phyloP scores from a whole-genome alignment of 2,888 invertebrate genomes.

The Agapostemon virescens region DNA sequence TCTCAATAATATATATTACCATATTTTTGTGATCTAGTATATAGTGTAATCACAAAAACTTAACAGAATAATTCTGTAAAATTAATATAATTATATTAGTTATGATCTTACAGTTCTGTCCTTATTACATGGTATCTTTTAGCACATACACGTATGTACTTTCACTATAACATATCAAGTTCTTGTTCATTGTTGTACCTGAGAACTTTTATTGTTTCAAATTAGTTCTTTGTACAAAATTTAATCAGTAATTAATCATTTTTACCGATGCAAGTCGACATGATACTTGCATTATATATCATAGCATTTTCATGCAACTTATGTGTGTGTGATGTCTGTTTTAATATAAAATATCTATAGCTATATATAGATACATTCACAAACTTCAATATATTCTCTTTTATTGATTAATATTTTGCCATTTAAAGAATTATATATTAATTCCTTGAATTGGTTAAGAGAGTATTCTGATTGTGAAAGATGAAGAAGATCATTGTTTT shows the following conservation, averaged over 20 bases:
- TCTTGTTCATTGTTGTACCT: conserved; percentile 3
- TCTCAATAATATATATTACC: conserved; percentile 2
- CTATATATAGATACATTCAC: neutral
- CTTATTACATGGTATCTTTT: conserved; percentile 2
- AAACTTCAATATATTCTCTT: conserved; percentile 2
- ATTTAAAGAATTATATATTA: neutral
- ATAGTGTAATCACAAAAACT: conserved; percentile 22
- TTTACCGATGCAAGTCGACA: neutral
- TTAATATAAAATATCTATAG: conserved; percentile 4
- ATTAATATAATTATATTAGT: conserved; percentile 11
- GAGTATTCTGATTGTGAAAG: neutral
- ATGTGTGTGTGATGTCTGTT: conserved; percentile 18
- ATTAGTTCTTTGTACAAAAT: neutral
- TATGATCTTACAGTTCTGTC: conserved; percentile 24
- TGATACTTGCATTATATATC: neutral
- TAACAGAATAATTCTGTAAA: conserved; percentile 21
- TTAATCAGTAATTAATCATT: conserved; percentile 17
- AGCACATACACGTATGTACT: conserved; percentile 21
- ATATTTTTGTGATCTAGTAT: conserved; percentile 20
- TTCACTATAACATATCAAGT: neutral
- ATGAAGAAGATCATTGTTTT: neutral
- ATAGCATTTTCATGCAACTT: conserved; percentile 22
- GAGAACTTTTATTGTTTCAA: conserved; percentile 11
- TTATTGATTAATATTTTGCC: conserved; percentile 18
- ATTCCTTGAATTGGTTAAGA: neutral